Conservation (phyloP, 2,797 vertebrate genomes). For the Ceryle rudis region DNA sequence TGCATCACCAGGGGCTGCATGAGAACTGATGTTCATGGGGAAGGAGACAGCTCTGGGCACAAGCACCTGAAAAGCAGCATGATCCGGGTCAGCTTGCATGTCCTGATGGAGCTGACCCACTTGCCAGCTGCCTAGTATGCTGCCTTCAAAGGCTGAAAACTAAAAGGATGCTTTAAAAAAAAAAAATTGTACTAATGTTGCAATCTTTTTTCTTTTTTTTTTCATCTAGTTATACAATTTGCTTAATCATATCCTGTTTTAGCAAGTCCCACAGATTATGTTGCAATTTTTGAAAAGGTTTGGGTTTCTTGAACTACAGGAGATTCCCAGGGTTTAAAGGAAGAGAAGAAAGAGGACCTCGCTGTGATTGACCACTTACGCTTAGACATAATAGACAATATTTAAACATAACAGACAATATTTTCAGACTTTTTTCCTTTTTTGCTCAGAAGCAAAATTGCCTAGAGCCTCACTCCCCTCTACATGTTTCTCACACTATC, state of each 20-base stretch:
- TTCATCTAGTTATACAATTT: background rate
- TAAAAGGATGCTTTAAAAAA: background rate
- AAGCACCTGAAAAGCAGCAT: slow-evolving; percentile 52
- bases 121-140: background rate
- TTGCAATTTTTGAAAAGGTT: background rate
- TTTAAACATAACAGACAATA: background rate
- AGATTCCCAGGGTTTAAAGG: background rate
- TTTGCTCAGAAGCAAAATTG: background rate
- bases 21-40: slow-evolving; percentile 68
- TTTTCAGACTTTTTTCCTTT: background rate
- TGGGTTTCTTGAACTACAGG: background rate
- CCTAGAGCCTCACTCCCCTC: background rate
- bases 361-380: background rate
- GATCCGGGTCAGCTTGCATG: background rate
- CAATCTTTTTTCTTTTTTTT: background rate
- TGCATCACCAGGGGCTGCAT: slow-evolving; percentile 85
- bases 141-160: background rate
- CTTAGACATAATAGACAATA: background rate
- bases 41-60: background rate
- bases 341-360: background rate
- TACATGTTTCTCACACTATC: background rate
- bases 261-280: background rate
- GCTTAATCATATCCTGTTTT: background rate
- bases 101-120: background rate
- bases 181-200: background rate